These are phyloP conservation scores for Sepiola atlantica DNA, from an alignment of 2,888 invertebrate genomes.

Conservation along the genomic window DNA sequence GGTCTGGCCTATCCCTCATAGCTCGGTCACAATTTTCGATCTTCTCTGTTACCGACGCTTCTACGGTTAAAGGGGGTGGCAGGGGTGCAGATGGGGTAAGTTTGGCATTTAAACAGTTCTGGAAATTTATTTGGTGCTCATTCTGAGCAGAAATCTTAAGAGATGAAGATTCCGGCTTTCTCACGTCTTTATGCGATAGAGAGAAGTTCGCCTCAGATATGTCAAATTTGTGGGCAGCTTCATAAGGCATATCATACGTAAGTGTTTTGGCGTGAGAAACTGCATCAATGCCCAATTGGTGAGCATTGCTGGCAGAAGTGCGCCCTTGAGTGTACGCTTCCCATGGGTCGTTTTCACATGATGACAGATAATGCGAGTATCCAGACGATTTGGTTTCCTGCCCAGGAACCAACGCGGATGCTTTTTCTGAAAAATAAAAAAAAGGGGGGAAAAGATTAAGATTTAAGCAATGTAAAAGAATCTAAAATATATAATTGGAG, in stretches of 20 bases:
- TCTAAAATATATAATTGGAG: no score
- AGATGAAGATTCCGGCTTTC: background rate
- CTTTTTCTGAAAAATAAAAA: constrained; percentile 55
- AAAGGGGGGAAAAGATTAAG: background rate
- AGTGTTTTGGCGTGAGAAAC: constrained; percentile 45
- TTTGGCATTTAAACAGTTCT: constrained; percentile 45
- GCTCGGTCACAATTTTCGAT: constrained; percentile 34
- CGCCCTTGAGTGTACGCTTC: constrained; percentile 50
- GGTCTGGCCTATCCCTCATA: background rate
- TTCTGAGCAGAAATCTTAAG: background rate
- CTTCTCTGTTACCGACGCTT: constrained; percentile 1
- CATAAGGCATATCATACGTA: constrained; percentile 61
- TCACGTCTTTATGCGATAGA: constrained; percentile 52
- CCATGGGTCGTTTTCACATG: constrained; percentile 59
- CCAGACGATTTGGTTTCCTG: constrained; percentile 61
- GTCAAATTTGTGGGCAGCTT: constrained; percentile 60
- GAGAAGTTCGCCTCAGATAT: constrained; percentile 67
- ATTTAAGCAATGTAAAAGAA: background rate
- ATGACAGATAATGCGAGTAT: constrained; percentile 59
- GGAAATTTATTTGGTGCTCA: constrained; percentile 24
- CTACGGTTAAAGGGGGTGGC: background rate
- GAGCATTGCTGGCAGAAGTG: constrained; percentile 39
- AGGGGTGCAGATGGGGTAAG: constrained; percentile 3
- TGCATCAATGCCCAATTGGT: background rate
- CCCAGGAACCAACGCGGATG: constrained; percentile 59